Base-by-base conservation (phyloP, 92 coral and sea anemone species). In the Zoanthus solanderi region DNA sequence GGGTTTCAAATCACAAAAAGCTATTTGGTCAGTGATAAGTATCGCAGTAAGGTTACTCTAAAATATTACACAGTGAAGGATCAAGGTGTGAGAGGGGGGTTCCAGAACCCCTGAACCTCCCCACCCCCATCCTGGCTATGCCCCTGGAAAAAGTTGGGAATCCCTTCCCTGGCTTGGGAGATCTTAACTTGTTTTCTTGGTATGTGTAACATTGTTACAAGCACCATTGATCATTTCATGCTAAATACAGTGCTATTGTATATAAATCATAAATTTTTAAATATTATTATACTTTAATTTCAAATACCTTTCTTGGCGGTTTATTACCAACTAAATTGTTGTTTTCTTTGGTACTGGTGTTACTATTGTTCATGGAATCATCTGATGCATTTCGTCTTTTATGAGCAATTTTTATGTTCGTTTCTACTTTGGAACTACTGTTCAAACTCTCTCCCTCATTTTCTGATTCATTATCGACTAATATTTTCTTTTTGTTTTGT, bases 401-500 rank as follows among this genome's bases (percentile, higher is more conserved):
- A 28, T 17, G 9, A 28, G 31, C 45, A 5, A 29, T 15, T 23
- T 16, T 77, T 77, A 7, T 54, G 68, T 30, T 30, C n/a, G 28
- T 30, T 63, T 63, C 29, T 23, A 16, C 12, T 58, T 58, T 30
- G 52, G 23, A 45, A 15, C 14, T 30, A 48, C 3, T 12, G 18
- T 54, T 77, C 31, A 34, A 54, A 12, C 46, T 31, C 9, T 34
- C 37, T 77, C 23, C 7, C 6, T 77, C 47, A 5, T 29, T 53
- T n/a, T 53, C 65, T 9, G 45, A 0, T 1, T 3, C 12, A 31
- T 66, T 77, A 7, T 32, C 32, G 5, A 52, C 82, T 52, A 66
- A 77, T 53, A 77, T 29, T 5, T 77, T 77, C 23, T 77, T 45
- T 53, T 77, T 77, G 23, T 77, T 77, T 31, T 77, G 67, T 53